Evolutionary conservation across 35 echinoderm and acorn worm genomes (phyloP), one percentile per base, ranked within the genome.

Genomic region (Lytechinus variegatus): DNA sequence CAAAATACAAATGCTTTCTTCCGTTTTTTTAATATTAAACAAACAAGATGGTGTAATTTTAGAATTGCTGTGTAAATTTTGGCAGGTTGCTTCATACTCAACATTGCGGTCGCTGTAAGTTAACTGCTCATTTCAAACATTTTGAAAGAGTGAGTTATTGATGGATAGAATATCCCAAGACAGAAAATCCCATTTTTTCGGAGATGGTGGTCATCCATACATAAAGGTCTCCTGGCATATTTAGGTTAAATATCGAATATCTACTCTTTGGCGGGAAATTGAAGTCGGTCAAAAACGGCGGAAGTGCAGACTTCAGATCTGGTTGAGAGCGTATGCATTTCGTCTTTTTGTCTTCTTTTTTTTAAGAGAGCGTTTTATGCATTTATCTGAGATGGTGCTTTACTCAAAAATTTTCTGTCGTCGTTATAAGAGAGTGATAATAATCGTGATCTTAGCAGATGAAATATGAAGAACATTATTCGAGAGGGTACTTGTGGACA

Each of bases 171-270:
- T 79, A 24, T 79, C 66, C 14, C 16, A 19, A 14, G 66, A 79
- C 14, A 24, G 4, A 6, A 79, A 7, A 5, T 7, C n/a, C 61
- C 3, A 79, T 79, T 5, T 79, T 8, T 24, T 79, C 21, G 6
- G 19, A 79, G 19, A 79, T 79, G 66, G n/a, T 4, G 5, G 66
- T 19, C 19, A 79, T 79, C 66, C 66, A 79, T 24, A n/a, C 19
- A 5, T 7, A 79, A 79, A 19, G 16, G 16, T 24, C 14, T 14
- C 66, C n/a, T 24, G 16, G 66, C 66, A 79, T 24, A 24, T 24
- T n/a, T n/a, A n/a, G 66, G 66, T 79, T 79, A 79, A 79, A 79
- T 79, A 79, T 79, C 66, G 66, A 79, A 79, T 79, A 79, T 79
- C 66, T 79, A 24, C 66, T 24, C 16, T n/a, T 79, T 79, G 66